These are phyloP conservation scores for Camelus dromedarius DNA, from an alignment of 2,113 vertebrate genomes.

Conservation along the genomic window DNA sequence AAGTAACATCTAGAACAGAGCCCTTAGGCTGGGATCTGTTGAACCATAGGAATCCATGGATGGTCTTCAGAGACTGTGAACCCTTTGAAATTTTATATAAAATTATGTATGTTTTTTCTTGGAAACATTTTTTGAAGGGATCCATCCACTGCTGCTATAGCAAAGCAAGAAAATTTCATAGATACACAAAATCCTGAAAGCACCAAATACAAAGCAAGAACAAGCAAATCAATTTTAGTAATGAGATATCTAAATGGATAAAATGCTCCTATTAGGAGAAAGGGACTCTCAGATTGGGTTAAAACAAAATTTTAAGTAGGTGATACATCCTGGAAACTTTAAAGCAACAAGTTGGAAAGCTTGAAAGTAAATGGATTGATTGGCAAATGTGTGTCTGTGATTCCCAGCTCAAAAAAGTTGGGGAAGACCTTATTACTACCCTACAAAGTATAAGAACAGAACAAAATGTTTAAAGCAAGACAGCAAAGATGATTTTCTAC, in stretches of 20 bases:
- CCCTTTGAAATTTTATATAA: not conserved
- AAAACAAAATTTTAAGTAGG: not conserved
- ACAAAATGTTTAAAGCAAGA: not conserved
- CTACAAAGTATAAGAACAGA: not conserved
- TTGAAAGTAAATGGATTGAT: not conserved
- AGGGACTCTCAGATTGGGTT: not conserved
- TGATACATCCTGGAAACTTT: not conserved
- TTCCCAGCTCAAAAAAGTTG: not conserved
- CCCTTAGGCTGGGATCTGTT: not conserved
- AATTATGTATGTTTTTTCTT: not conserved
- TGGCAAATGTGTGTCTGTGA: not conserved
- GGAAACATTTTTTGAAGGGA: not conserved
- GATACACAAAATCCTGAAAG: not conserved
- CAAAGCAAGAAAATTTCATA: not conserved
- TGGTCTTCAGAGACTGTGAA: not conserved
- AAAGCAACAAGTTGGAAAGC: not conserved
- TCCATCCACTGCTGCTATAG: not conserved
- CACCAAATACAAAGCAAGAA: not conserved
- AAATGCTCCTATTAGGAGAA: not conserved
- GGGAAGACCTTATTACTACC: not conserved
- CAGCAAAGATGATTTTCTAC: not conserved
- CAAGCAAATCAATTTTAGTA: not conserved
- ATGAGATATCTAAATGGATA: not conserved
- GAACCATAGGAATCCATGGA: not conserved
- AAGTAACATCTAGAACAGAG: not conserved